Conservation (phyloP, 2,797 vertebrate genomes). For the Tenualosa thibaudeaui region DNA sequence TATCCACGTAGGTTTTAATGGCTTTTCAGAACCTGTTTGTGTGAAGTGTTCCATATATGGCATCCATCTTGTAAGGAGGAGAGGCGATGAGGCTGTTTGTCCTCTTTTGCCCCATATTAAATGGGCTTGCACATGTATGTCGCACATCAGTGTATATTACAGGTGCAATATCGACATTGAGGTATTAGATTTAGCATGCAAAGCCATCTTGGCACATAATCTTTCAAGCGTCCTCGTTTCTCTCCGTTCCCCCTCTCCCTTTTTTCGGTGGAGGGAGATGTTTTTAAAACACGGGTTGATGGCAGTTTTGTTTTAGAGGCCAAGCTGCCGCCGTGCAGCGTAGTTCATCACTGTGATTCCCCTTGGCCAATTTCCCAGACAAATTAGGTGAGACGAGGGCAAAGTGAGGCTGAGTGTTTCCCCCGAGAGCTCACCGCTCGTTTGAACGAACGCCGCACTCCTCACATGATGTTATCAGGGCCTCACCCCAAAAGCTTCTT, state of each 20-base stretch:
- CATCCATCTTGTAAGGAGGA: background rate
- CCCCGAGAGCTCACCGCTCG: conserved; percentile 29
- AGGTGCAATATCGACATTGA: background rate
- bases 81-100: background rate
- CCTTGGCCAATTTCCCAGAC: conserved; percentile 54
- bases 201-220: background rate
- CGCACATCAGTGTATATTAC: background rate
- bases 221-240: background rate
- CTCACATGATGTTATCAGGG: conserved; percentile 35
- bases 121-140: background rate
- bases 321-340: conserved; percentile 35
- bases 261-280: background rate
- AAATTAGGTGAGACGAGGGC: conserved; percentile 42
- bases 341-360: conserved; percentile 47
- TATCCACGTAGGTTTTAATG: background rate
- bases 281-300: conserved; percentile 40
- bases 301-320: conserved; percentile 46
- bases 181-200: background rate
- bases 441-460: background rate
- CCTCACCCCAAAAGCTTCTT: conserved; percentile 16
- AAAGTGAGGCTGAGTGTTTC: conserved; percentile 25
- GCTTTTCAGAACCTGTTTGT: background rate
- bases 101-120: background rate
- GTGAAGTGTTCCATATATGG: background rate
- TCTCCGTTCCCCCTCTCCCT: background rate